Percentiles rank a stretch among this genome's conserved stretches.
phyloP scores from a whole-genome alignment of 2,888 invertebrate species.

The Nomada goodeniana region DNA sequence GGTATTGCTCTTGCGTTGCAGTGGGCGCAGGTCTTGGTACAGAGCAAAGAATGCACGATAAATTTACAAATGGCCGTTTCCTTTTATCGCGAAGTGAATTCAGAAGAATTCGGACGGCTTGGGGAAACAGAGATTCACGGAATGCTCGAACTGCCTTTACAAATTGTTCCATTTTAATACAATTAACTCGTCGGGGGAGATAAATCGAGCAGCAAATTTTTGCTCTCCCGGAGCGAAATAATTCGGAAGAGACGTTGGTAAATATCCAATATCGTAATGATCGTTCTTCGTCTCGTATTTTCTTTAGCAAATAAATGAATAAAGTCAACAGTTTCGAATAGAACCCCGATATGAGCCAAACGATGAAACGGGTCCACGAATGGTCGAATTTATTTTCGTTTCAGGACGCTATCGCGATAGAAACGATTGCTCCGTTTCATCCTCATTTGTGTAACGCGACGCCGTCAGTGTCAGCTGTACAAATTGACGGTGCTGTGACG shows the following conservation, averaged over 20 bases:
- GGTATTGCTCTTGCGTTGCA: neutral
- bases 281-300: neutral
- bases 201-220: too few species aligned
- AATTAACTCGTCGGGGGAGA: neutral
- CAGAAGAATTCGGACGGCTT: neutral
- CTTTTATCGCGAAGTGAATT: slow-evolving; percentile 3
- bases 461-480: slow-evolving; percentile 30
- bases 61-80: neutral
- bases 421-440: slow-evolving; percentile 48
- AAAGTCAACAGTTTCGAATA: neutral
- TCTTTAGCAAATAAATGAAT: neutral
- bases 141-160: neutral
- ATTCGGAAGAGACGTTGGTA: too few species aligned
- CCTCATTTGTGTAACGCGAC: slow-evolving; percentile 19
- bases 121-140: too few species aligned
- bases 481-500: slow-evolving; percentile 24
- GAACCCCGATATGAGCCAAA: neutral
- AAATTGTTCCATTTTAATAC: neutral
- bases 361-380: slow-evolving; percentile 17
- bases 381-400: slow-evolving; percentile 44
- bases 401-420: slow-evolving; percentile 50
- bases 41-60: neutral
- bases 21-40: neutral
- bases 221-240: too few species aligned
- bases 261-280: too few species aligned